These are phyloP conservation scores for Cephus runcator DNA, from an alignment of 2,888 invertebrate species.

Conservation along the genomic window DNA sequence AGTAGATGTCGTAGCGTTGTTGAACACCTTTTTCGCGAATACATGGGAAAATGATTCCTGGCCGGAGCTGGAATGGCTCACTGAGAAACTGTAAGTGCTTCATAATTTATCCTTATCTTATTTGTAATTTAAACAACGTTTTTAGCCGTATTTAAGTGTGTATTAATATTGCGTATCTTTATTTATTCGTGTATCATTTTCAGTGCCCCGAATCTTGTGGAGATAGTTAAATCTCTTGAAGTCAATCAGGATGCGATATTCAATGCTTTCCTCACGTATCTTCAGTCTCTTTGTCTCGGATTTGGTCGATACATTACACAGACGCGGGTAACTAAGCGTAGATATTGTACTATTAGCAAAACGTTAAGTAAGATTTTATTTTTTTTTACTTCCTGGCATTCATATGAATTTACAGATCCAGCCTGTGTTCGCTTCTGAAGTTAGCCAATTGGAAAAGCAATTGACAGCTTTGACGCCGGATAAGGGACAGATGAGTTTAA, in stretches of 20 bases:
- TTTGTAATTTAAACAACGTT: not conserved
- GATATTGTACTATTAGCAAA: not conserved
- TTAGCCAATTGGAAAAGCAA: slow-evolving; percentile 72
- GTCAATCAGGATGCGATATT: slow-evolving; percentile 68
- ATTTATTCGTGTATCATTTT: slow-evolving; percentile 34
- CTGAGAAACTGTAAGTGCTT: slow-evolving; percentile 71
- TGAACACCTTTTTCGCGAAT: slow-evolving; percentile 68
- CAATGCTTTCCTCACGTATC: slow-evolving; percentile 68
- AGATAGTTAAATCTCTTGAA: slow-evolving; percentile 69
- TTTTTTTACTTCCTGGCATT: not conserved
- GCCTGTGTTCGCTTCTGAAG: slow-evolving; percentile 70
- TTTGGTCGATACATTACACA: slow-evolving; percentile 75
- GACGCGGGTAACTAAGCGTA: slow-evolving; percentile 55
- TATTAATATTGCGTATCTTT: slow-evolving; percentile 6
- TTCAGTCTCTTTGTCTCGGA: slow-evolving; percentile 71
- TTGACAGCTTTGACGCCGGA: slow-evolving; percentile 68
- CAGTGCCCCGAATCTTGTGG: slow-evolving; percentile 71
- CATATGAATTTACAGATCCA: slow-evolving; percentile 61
- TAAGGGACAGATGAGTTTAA: slow-evolving; percentile 68
- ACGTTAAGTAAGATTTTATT: not conserved
- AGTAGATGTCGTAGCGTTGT: slow-evolving; percentile 70
- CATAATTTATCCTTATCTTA: not conserved
- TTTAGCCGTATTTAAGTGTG: slow-evolving; percentile 47
- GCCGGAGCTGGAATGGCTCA: slow-evolving; percentile 78
- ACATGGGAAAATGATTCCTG: slow-evolving; percentile 70